These are phyloP conservation scores for Manacus vitellinus DNA, from an alignment of 2,113 vertebrate genomes.

Conservation along the genomic window DNA sequence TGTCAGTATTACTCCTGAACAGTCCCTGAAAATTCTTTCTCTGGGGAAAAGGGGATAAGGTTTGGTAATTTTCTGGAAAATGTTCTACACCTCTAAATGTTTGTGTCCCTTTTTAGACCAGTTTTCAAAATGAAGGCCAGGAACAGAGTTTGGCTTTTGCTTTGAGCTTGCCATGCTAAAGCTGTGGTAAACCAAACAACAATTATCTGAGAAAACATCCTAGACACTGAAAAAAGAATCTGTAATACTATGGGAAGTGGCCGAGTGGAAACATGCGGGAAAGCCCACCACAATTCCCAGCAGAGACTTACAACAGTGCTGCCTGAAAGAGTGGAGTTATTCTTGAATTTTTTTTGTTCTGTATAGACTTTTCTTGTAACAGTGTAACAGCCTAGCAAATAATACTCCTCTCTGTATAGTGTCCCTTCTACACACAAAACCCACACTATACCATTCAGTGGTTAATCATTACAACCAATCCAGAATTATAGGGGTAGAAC, in stretches of 20 bases:
- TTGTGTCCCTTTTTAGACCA: neutral
- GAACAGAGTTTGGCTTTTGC: neutral
- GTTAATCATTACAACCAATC: neutral
- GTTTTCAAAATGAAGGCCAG: neutral
- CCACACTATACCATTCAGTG: fast-evolving
- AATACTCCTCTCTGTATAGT: neutral
- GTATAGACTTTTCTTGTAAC: neutral
- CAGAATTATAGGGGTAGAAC: neutral
- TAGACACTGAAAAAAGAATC: neutral
- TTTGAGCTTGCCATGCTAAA: neutral
- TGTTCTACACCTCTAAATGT: neutral
- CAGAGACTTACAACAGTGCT: neutral
- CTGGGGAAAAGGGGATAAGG: neutral
- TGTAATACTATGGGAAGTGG: neutral
- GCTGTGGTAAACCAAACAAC: neutral
- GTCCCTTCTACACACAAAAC: neutral
- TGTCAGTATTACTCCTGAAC: neutral
- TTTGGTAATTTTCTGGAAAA: neutral
- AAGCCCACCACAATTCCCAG: neutral
- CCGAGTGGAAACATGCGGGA: neutral
- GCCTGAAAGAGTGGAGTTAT: neutral
- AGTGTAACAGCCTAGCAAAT: neutral
- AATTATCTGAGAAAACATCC: neutral
- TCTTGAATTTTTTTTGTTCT: neutral
- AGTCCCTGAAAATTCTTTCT: neutral